Percentiles rank a stretch among this genome's conserved stretches.
phyloP scores from a whole-genome alignment of 2,113 vertebrate genomes.

The Lathamus discolor region DNA sequence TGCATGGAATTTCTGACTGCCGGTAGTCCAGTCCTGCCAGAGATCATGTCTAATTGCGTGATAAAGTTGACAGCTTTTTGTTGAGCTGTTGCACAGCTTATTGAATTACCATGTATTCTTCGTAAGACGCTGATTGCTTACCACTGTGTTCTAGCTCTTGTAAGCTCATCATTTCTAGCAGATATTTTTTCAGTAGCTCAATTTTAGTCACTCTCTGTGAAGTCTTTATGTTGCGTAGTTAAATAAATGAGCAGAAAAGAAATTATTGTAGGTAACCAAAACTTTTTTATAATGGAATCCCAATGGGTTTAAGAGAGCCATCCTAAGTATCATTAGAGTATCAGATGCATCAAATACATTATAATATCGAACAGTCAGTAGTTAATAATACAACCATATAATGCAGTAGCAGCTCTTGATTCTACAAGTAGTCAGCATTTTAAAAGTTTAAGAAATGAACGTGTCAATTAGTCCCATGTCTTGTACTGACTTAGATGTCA shows the following conservation, averaged over 20 bases:
- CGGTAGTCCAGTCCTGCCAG: neutral
- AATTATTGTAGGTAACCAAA: neutral
- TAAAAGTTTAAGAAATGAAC: neutral
- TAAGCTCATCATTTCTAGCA: neutral
- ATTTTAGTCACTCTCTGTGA: neutral
- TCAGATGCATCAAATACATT: neutral
- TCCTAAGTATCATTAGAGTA: neutral
- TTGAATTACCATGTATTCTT: neutral
- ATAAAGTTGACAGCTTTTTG: neutral
- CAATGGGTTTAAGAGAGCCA: neutral
- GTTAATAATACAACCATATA: neutral
- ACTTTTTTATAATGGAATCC: neutral
- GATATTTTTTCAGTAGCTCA: neutral
- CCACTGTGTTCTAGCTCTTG: neutral
- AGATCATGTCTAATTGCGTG: neutral
- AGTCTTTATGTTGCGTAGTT: neutral
- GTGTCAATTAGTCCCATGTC: neutral
- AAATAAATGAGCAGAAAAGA: neutral
- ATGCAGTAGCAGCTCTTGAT: neutral
- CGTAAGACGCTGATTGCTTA: neutral
- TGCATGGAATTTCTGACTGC: neutral
- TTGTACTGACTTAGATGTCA: neutral
- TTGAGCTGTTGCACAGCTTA: neutral
- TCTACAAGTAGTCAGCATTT: neutral
- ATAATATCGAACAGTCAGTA: neutral